Conservation (phyloP, 2,113 vertebrate genomes). For the Callionymus lyra region DNA sequence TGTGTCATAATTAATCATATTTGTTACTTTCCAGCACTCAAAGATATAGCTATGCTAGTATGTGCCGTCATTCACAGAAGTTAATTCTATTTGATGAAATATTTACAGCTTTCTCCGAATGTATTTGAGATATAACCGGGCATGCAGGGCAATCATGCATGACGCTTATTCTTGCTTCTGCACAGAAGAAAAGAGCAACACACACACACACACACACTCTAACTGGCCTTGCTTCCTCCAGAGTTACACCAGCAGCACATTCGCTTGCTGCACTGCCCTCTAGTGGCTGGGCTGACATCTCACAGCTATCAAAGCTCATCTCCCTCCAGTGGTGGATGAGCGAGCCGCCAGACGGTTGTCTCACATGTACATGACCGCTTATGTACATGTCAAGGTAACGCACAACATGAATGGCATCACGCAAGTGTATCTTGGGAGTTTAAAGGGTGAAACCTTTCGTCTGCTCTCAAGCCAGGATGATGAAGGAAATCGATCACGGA, state of each 20-base stretch:
- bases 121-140: too few relatives aligned
- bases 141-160: too few relatives aligned
- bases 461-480: background rate
- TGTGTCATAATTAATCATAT: too few relatives aligned
- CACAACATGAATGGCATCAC: conserved; percentile 40
- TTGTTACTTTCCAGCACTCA: too few relatives aligned
- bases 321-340: conserved; percentile 41
- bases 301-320: conserved; percentile 42
- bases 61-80: too few relatives aligned
- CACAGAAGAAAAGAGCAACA: background rate
- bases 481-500: background rate
- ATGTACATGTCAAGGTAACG: conserved; percentile 62
- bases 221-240: conserved; percentile 40
- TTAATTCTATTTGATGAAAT: too few relatives aligned
- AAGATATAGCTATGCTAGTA: too few relatives aligned
- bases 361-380: conserved; percentile 54
- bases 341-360: conserved; percentile 32
- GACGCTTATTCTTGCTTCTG: too few relatives aligned
- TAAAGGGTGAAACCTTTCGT: too few relatives aligned
- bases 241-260: conserved; percentile 23
- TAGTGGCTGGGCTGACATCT: conserved; percentile 42
- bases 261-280: conserved; percentile 35
- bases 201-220: conserved; percentile 17
- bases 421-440: conserved; percentile 15
- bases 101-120: too few relatives aligned